Evolutionary conservation across 2,888 invertebrate genomes (phyloP).

Genomic region (Nomada lathburiana): DNA sequence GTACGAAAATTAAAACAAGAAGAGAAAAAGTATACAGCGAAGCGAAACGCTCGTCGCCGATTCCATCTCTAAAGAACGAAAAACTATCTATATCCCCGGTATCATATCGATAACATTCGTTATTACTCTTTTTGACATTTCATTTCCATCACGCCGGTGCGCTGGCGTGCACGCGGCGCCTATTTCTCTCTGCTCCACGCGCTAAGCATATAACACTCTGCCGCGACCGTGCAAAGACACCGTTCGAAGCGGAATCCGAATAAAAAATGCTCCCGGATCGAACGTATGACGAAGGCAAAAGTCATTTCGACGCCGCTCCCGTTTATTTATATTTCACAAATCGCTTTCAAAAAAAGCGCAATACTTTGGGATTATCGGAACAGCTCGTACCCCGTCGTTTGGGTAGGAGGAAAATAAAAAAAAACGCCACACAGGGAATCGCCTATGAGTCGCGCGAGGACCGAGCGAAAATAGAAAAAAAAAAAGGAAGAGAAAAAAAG

Average conservation of each 20-base stretch:
- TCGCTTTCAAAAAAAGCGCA: slow-evolving; percentile 81
- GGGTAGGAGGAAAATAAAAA: slow-evolving; percentile 46
- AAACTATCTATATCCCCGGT: slow-evolving; percentile 54
- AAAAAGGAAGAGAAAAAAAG: slow-evolving; percentile 64
- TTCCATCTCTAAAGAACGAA: slow-evolving; percentile 57
- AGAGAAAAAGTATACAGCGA: neutral
- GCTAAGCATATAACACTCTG: slow-evolving; percentile 51
- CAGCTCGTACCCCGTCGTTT: slow-evolving; percentile 15
- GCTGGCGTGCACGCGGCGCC: slow-evolving; percentile 1
- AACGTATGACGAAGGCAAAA: slow-evolving; percentile 67
- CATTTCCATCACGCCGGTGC: slow-evolving; percentile 46
- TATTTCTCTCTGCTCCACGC: slow-evolving; percentile 14
- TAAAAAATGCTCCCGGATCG: slow-evolving; percentile 49
- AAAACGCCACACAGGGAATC: slow-evolving; percentile 74
- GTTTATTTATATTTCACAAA: slow-evolving; percentile 82
- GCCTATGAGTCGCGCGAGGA: slow-evolving; percentile 73
- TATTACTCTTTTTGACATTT: slow-evolving; percentile 64
- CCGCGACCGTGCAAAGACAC: slow-evolving; percentile 40
- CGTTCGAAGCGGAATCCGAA: slow-evolving; percentile 21
- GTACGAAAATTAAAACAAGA: neutral
- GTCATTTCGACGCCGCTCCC: slow-evolving; percentile 75
- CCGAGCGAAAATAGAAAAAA: slow-evolving; percentile 58
- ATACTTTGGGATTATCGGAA: slow-evolving; percentile 81
- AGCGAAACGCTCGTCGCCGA: slow-evolving; percentile 41
- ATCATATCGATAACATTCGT: slow-evolving; percentile 60